Base-by-base conservation (phyloP, 1,140 invertebrate genomes). In the Trichoplusia ni region DNA sequence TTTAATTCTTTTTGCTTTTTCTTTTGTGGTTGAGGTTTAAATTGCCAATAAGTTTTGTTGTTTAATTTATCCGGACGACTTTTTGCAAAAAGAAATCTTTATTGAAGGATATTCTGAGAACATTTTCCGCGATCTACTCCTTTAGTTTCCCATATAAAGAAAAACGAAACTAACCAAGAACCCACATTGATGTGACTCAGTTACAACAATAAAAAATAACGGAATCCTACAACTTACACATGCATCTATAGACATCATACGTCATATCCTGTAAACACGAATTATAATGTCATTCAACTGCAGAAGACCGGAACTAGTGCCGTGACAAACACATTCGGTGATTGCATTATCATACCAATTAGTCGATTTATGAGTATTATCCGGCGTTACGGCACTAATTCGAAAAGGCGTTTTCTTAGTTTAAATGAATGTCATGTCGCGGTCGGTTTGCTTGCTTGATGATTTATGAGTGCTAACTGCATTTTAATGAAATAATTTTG, bases 261-360 rank as follows among this genome's bases (percentile, higher is more conserved):
- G 53, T 40, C 38, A 58, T 21, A 42, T 58, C 53, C 53, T 58
- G 53, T 58, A 42, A 58, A 58, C 53, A 58, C 29, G 29, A 58
- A 29, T 58, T 27, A 25, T 38, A 42, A 58, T 58, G 53, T 42
- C 33, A 40, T 31, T 42, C 31, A 53, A 37, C 33, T 37, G 16
- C 38, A 21, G 25, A 42, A 58, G 19, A 58, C 8, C 37, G 53
- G 37, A 40, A 38, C 33, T 27, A 54, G 51, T 54, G 51, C 38
- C 18, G 51, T 37, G 51, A 38, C 19, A 38, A 25, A 21, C 33
- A 38, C 19, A n/a, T 47, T 47, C 13, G 9, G 19, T 40, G 14
- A n/a, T 54, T 13, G 25, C 19, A 9, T 54, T 16, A 54, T 54
- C 40, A 54, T 54, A 8, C 29, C 47, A 51, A 51, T 51, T 51